These are phyloP conservation scores for Phaonia tiefii DNA, from an alignment of 2,888 invertebrate genomes.

Conservation along the genomic window DNA sequence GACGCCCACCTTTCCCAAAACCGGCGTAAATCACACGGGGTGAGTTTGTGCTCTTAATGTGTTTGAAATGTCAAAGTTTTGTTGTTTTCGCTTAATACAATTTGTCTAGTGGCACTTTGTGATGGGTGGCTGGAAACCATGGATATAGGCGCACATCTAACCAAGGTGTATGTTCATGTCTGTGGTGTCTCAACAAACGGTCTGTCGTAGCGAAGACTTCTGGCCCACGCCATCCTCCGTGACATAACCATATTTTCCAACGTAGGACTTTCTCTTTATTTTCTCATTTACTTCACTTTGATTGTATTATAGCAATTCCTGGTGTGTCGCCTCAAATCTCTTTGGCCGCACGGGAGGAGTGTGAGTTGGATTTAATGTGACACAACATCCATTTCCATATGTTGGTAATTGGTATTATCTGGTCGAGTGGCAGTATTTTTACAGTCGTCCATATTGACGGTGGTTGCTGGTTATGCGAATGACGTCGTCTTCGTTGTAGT, in stretches of 20 bases:
- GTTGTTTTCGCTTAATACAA: constrained; percentile 19
- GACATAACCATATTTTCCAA: neutral
- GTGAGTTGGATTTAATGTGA: constrained; percentile 17
- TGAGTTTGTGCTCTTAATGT: too few species aligned
- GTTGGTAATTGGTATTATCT: constrained; percentile 38
- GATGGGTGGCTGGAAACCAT: too few species aligned
- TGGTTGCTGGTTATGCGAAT: neutral
- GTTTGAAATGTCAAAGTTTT: constrained; percentile 16
- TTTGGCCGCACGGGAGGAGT: too few species aligned
- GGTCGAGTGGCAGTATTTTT: constrained; percentile 28
- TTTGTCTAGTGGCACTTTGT: too few species aligned
- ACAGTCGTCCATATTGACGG: constrained; percentile 19
- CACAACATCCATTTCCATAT: constrained; percentile 31
- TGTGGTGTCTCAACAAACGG: too few species aligned
- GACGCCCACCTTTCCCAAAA: neutral
- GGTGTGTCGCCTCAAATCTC: neutral
- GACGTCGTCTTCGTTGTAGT: too few species aligned
- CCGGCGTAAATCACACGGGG: too few species aligned
- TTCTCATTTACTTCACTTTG: constrained; percentile 12
- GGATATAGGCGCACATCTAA: too few species aligned
- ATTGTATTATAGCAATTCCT: neutral
- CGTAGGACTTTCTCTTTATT: constrained; percentile 16
- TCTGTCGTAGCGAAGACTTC: too few species aligned
- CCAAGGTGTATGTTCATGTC: too few species aligned
- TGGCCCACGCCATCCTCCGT: too few species aligned